Base-by-base conservation (phyloP, 2,113 vertebrate species). In the Eolophus roseicapilla region DNA sequence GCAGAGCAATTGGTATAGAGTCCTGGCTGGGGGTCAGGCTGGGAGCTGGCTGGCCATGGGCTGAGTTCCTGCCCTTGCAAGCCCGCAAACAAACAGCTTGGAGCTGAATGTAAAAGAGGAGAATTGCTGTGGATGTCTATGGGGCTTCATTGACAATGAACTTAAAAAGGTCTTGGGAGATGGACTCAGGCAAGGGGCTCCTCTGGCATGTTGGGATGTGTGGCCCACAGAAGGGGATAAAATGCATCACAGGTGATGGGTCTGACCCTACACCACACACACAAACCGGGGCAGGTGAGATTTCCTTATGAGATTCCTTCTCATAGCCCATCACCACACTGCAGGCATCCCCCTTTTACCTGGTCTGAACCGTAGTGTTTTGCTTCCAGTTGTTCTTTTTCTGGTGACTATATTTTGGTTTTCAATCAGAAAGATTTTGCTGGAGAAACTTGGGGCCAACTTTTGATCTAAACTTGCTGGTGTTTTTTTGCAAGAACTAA, bases 11-110 rank as follows among this genome's bases (percentile, higher is more conserved):
- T 86, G 91, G 77, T 93, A 70, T 86, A 65, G 68, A 80, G 88
- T 23, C 68, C 91, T 93, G 91, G 94, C 81, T 65, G 63, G 85
- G 69, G 94, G 90, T 91, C 76, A 92, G 85, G 85, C 37, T 77
- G 69, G 33, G 60, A 95, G 82, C 82, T 80, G 79, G 41, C 53
- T 68, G 75, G 24, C 79, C 46, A 69, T 0, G 0, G 71, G 43
- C 68, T 93, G 82, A 83, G 82, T 23, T 92, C 71, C 60, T 93
- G 79, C 76, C 53, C 68, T 90, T 86, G 79, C 41, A 50, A 92
- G 67, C 75, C 71, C 86, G 53, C 53, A 78, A 86, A 73, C 62
- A 83, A 92, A 65, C 68, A 81, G 71, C 76, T 63, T 28, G 14
- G 67, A 88, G 63, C 14, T 82, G 88, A 90, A 88, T 95, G 76